phyloP scores from a whole-genome alignment of 2,797 vertebrate species.

The Chelon labrosus region DNA sequence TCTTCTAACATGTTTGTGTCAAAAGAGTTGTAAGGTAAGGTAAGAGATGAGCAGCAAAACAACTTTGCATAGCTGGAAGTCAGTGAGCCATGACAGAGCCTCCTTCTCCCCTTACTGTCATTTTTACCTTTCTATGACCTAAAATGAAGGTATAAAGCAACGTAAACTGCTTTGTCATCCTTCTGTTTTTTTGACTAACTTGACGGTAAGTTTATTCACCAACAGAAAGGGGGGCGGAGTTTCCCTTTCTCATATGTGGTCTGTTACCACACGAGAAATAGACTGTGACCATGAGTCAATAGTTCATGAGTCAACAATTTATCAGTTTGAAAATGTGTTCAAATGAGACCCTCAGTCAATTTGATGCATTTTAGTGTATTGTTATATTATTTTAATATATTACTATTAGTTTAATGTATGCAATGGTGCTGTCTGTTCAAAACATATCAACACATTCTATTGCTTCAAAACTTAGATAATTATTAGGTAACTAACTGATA shows the following conservation, averaged over 20 bases:
- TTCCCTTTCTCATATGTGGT: not conserved
- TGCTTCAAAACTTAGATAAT: not conserved
- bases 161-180: not conserved
- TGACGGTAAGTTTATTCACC: constrained; percentile 1
- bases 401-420: not conserved
- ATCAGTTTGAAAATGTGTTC: not conserved
- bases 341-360: not conserved
- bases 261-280: not conserved
- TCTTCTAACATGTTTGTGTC: constrained; percentile 28
- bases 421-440: not conserved
- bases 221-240: not conserved
- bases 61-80: constrained; percentile 42
- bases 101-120: constrained; percentile 18
- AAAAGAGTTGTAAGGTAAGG: constrained; percentile 8
- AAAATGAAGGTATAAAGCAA: constrained; percentile 18
- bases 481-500: not conserved
- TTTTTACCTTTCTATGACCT: constrained; percentile 5
- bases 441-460: not conserved
- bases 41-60: constrained; percentile 14
- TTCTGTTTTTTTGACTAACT: constrained; percentile 10
- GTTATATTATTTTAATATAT: not conserved
- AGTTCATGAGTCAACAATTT: not conserved
- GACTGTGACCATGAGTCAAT: not conserved
- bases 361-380: not conserved
- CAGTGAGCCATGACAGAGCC: constrained; percentile 14